A percentile compares a stretch with the other conserved stretches of the same genome.
phyloP scores from a whole-genome alignment of 2,888 invertebrate genomes.

The Pogonocherus hispidulus region DNA sequence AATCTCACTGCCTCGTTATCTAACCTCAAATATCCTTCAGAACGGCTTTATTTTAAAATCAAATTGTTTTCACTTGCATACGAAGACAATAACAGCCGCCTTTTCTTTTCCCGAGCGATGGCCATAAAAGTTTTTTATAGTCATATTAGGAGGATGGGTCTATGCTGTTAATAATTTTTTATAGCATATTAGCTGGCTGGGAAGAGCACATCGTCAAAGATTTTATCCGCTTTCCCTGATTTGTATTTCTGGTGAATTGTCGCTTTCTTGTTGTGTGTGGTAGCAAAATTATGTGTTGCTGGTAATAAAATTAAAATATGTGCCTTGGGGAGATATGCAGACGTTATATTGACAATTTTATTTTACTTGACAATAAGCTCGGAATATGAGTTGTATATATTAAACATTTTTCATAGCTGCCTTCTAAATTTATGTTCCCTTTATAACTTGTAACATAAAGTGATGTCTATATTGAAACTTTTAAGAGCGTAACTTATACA shows the following conservation, averaged over 20 bases:
- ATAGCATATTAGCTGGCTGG: slow-evolving; percentile 1
- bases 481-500: no score
- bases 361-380: background rate
- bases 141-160: background rate
- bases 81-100: background rate
- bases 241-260: background rate
- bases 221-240: background rate
- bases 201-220: slow-evolving; percentile 4
- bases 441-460: background rate
- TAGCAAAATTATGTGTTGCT: background rate
- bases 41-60: slow-evolving; percentile 16
- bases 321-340: background rate
- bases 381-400: background rate
- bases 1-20: background rate
- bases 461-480: background rate
- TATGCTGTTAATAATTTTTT: slow-evolving; percentile 12
- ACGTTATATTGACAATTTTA: background rate
- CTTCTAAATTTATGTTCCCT: background rate
- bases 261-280: slow-evolving; percentile 2
- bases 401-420: background rate
- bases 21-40: slow-evolving; percentile 13
- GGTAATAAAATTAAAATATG: slow-evolving; percentile 1
- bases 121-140: slow-evolving; percentile 8
- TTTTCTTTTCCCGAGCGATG: background rate
- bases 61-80: slow-evolving; percentile 15